Conservation (phyloP, 2,113 vertebrate genomes). For the Euleptes europaea region DNA sequence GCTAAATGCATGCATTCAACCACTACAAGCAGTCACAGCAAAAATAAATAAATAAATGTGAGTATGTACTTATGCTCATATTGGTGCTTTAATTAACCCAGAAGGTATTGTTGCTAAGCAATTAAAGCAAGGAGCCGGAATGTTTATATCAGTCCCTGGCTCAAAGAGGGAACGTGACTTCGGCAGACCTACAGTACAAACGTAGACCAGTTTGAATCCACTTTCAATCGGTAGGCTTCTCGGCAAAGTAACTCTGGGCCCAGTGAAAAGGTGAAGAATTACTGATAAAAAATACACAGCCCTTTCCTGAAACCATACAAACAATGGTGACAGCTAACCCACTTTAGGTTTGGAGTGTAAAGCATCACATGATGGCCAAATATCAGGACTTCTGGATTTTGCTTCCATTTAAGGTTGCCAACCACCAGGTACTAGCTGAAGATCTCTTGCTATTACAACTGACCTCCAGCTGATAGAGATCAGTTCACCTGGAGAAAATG, state of each 20-base stretch:
- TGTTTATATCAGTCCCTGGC: conserved; percentile 1
- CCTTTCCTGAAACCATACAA: neutral
- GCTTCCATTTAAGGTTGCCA: neutral
- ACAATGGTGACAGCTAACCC: neutral
- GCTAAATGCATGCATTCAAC: neutral
- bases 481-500: too few species aligned
- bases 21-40: neutral
- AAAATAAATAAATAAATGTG: neutral
- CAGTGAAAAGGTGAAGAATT: neutral
- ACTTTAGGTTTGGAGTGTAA: neutral
- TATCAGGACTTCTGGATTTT: neutral
- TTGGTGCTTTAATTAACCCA: conserved; percentile 12
- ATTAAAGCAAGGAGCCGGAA: neutral
- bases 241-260: neutral
- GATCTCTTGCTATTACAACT: too few species aligned
- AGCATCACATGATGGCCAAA: neutral
- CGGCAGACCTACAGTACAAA: too few species aligned
- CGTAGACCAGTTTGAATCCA: neutral
- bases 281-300: neutral
- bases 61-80: neutral
- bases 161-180: neutral
- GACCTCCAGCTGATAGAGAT: too few species aligned
- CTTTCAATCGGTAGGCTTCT: neutral
- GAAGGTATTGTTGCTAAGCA: conserved; percentile 17
- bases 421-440: too few species aligned